These are phyloP conservation scores for Anticlea derivata DNA, from an alignment of 2,888 invertebrate genomes.

Conservation along the genomic window DNA sequence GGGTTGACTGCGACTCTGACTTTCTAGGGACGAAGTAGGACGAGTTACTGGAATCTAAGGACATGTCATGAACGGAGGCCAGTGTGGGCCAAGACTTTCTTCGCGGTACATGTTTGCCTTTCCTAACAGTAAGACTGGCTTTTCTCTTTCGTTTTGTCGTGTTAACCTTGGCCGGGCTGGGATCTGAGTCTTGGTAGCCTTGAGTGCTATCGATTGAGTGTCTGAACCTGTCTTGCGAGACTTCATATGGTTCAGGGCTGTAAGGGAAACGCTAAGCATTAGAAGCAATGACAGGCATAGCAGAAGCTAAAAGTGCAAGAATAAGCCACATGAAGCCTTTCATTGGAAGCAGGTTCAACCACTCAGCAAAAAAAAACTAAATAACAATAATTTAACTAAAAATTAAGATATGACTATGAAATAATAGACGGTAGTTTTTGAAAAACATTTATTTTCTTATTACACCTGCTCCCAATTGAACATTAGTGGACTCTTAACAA, in stretches of 20 bases:
- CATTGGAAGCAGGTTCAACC: conserved; percentile 73
- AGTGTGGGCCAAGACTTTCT: conserved; percentile 39
- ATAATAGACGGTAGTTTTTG: conserved; percentile 28
- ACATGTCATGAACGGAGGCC: conserved; percentile 42
- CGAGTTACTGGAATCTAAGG: conserved; percentile 56
- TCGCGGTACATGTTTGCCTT: conserved; percentile 41
- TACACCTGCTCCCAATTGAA: conserved; percentile 41
- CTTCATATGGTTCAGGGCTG: conserved; percentile 49
- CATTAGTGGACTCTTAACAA: conserved; percentile 26
- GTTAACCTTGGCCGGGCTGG: conserved; percentile 47
- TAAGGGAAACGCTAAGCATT: conserved; percentile 41
- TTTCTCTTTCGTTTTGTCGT: conserved; percentile 50
- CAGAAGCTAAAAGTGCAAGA: conserved; percentile 46
- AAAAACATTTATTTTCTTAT: conserved; percentile 33
- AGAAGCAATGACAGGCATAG: conserved; percentile 35
- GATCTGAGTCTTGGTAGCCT: conserved; percentile 69
- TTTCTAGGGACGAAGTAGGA: conserved; percentile 38
- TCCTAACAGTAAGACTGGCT: conserved; percentile 38
- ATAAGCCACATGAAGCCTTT: conserved; percentile 42
- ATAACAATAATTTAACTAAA: conserved; percentile 3
- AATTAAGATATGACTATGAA: conserved; percentile 21
- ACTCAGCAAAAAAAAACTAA: conserved; percentile 4
- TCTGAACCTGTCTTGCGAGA: conserved; percentile 43
- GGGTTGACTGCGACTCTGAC: conserved; percentile 32
- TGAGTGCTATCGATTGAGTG: conserved; percentile 63